Conservation (phyloP, 2,888 invertebrate genomes). For the Hydroisotoma schaefferi region DNA sequence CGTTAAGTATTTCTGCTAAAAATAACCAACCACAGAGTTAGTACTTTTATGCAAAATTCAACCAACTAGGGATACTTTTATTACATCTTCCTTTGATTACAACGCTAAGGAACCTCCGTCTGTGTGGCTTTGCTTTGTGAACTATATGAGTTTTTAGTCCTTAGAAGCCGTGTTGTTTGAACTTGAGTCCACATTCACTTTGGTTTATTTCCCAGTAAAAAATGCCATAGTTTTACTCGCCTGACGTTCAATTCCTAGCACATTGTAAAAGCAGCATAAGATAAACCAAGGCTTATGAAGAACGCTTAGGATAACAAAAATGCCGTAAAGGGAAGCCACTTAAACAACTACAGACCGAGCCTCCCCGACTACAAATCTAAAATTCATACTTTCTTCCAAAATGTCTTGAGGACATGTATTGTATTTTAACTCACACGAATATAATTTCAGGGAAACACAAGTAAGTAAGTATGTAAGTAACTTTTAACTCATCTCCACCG, state of each 20-base stretch:
- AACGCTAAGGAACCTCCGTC: too few relatives aligned
- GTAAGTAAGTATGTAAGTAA: not conserved
- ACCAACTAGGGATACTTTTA: not conserved
- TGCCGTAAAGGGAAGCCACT: constrained; percentile 4
- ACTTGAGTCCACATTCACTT: constrained; percentile 1
- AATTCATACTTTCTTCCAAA: too few relatives aligned
- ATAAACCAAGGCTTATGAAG: not conserved
- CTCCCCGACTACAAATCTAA: not conserved
- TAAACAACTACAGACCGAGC: not conserved
- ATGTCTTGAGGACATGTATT: too few relatives aligned
- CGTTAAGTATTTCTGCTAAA: too few relatives aligned
- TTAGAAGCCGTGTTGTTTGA: too few relatives aligned
- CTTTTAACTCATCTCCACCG: not conserved
- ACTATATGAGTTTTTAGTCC: too few relatives aligned
- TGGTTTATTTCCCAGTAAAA: not conserved
- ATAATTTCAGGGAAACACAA: not conserved
- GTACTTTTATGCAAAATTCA: constrained; percentile 6
- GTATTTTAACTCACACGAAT: too few relatives aligned
- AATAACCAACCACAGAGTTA: too few relatives aligned
- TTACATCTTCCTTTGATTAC: not conserved
- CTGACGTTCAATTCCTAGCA: not conserved
- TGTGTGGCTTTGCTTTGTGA: too few relatives aligned
- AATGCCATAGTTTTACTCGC: not conserved
- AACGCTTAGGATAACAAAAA: constrained; percentile 10
- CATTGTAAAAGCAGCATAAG: not conserved